A percentile compares a stretch with the other conserved stretches of the same genome.
Conservation (phyloP, 2,888 invertebrate species). For the Drosophila vallismaia region DNA sequence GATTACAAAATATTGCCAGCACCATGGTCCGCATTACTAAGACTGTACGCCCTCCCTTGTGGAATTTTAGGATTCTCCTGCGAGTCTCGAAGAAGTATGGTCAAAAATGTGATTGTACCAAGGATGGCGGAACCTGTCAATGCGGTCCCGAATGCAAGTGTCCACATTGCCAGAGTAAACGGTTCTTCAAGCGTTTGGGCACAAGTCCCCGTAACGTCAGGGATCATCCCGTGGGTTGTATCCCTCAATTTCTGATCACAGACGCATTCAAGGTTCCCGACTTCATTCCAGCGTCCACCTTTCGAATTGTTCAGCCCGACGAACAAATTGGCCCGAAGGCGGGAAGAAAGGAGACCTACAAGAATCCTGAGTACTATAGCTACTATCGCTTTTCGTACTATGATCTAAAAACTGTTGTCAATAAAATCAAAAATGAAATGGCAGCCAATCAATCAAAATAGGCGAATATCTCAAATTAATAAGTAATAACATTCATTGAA, state of each 20-base stretch:
- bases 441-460: background rate
- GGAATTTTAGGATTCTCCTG: background rate
- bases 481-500: too few species aligned
- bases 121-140: constrained; percentile 9
- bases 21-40: background rate
- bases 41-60: too few species aligned
- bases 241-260: constrained; percentile 11
- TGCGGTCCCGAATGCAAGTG: constrained; percentile 20
- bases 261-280: constrained; percentile 36
- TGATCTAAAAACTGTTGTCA: constrained; percentile 25
- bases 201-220: background rate
- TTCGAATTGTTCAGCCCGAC: constrained; percentile 10
- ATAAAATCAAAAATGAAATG: constrained; percentile 3
- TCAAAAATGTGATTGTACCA: background rate
- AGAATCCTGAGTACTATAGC: constrained; percentile 52
- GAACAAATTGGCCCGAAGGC: constrained; percentile 53
- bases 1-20: background rate
- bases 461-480: background rate
- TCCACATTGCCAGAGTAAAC: constrained; percentile 2
- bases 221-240: constrained; percentile 29
- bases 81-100: background rate
- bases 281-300: constrained; percentile 25
- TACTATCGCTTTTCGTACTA: constrained; percentile 46
- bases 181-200: constrained; percentile 14
- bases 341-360: constrained; percentile 45